Conservation (phyloP, 2,888 invertebrate genomes). For the Dryomyza anilis region DNA sequence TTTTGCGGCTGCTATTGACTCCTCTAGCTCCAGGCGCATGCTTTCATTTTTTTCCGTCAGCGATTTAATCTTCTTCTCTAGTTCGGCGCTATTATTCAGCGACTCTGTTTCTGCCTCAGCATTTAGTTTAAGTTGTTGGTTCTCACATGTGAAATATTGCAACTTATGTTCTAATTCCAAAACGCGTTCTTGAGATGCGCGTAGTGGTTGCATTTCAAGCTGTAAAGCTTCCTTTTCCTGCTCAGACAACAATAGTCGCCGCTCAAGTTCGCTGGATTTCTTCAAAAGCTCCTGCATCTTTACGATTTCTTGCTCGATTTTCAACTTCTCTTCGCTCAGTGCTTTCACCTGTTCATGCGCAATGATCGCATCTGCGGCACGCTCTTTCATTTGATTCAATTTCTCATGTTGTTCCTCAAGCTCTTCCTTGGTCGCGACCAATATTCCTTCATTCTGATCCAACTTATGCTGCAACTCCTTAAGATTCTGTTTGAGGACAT, state of each 20-base stretch:
- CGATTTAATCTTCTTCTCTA: conserved; percentile 46
- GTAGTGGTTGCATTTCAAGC: conserved; percentile 42
- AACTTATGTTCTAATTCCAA: conserved; percentile 43
- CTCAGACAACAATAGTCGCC: conserved; percentile 45
- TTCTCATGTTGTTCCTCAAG: conserved; percentile 37
- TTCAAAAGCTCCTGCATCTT: conserved; percentile 32
- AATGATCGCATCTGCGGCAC: conserved; percentile 34
- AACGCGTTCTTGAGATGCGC: conserved; percentile 28
- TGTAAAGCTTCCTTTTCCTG: conserved; percentile 52
- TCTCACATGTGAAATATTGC: conserved; percentile 48
- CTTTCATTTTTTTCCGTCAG: conserved; percentile 46
- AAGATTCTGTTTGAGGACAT: conserved; percentile 47
- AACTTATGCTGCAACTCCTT: conserved; percentile 38
- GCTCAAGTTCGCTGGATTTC: conserved; percentile 41
- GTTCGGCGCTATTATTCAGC: conserved; percentile 42
- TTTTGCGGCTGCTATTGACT: conserved; percentile 44
- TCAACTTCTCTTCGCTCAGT: conserved; percentile 37
- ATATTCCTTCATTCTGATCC: conserved; percentile 38
- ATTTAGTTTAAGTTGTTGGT: conserved; percentile 49
- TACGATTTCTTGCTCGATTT: conserved; percentile 22
- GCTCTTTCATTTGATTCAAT: conserved; percentile 33
- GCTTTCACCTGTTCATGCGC: conserved; percentile 38
- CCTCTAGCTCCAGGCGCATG: conserved; percentile 46
- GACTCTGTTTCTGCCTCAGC: conserved; percentile 52
- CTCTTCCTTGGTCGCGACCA: conserved; percentile 29